Base-by-base conservation (phyloP, 2,888 invertebrate species). In the Melinaea menophilus region DNA sequence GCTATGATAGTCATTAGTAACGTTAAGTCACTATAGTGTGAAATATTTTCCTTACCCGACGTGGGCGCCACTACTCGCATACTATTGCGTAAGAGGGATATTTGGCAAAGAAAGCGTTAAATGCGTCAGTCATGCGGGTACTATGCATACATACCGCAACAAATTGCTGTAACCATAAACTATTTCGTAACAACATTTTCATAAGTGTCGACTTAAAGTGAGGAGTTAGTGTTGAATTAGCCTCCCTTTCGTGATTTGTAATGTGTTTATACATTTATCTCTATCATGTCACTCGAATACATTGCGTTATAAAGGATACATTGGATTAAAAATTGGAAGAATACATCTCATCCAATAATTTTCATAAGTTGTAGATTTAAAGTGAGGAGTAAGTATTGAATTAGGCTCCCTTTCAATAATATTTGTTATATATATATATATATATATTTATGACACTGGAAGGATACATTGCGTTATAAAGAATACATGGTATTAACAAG, bases 101-200 rank as follows among this genome's bases (percentile, higher is more conserved):
- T 76, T 77, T 78, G 72, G 73, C 73, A 72, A 79, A 79, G 80
- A 80, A 79, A 79, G 79, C 74, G 66, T 66, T 69, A 69, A 69
- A 71, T 67, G 65, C 70, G 71, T 65, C 70, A 67, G 65, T 69
- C 72, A 72, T 73, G 72, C 74, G 69, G 71, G 67, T 61, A 56
- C 51, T 46, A 56, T 34, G 46, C 54, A 59, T 51, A 67, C 59
- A 61, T 31, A 60, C 56, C 65, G 65, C 65, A 61, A 64, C 62
- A 56, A 62, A 61, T 58, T 48, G 64, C 62, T 59, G 63, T 60
- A 56, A 63, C 60, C 55, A 56, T 51, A 45, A 58, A 57, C 51
- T 59, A 66, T 63, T 58, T 66, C 63, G 63, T 56, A 66, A 66
- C 31, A n/a, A 55, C 37, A 55, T 60, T 55, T 58, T 60, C 56